Percentiles rank a stretch among this genome's conserved stretches.
Conservation (phyloP, 2,113 vertebrate species). For the Rhinoderma darwinii region DNA sequence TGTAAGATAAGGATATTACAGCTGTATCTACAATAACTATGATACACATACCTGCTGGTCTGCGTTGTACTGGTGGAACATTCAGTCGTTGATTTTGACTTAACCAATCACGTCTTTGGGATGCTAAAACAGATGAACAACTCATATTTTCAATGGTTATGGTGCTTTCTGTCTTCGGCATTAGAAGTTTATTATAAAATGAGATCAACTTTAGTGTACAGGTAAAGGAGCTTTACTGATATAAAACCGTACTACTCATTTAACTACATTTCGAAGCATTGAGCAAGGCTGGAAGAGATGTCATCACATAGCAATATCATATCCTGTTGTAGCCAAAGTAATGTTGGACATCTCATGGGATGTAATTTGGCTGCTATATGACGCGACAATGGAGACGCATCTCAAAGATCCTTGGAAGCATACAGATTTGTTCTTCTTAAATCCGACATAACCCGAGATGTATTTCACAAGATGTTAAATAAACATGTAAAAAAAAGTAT, state of each 20-base stretch:
- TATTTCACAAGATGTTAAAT: too few species aligned
- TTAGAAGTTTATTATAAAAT: background rate
- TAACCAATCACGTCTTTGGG: slow-evolving; percentile 75
- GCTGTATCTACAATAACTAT: background rate
- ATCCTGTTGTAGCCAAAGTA: too few species aligned
- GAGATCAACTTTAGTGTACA: too few species aligned
- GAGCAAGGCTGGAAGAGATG: background rate
- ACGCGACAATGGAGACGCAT: too few species aligned
- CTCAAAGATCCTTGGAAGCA: too few species aligned
- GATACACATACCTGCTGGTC: slow-evolving; percentile 71
- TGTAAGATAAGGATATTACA: too few species aligned
- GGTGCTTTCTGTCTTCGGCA: background rate
- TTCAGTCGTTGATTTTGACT: slow-evolving; percentile 69
- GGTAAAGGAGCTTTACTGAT: background rate
- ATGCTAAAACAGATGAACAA: slow-evolving; percentile 64
- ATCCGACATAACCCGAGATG: too few species aligned
- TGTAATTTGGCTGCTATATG: too few species aligned
- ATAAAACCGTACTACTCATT: background rate
- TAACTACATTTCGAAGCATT: background rate
- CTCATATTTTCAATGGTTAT: background rate
- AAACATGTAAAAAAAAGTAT: too few species aligned
- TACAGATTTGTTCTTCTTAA: too few species aligned
- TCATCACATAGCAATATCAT: too few species aligned
- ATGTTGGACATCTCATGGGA: too few species aligned
- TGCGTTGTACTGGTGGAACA: slow-evolving; percentile 73